These are phyloP conservation scores for Belonocnema kinseyi DNA, from an alignment of 1,140 invertebrate species.

Conservation along the genomic window DNA sequence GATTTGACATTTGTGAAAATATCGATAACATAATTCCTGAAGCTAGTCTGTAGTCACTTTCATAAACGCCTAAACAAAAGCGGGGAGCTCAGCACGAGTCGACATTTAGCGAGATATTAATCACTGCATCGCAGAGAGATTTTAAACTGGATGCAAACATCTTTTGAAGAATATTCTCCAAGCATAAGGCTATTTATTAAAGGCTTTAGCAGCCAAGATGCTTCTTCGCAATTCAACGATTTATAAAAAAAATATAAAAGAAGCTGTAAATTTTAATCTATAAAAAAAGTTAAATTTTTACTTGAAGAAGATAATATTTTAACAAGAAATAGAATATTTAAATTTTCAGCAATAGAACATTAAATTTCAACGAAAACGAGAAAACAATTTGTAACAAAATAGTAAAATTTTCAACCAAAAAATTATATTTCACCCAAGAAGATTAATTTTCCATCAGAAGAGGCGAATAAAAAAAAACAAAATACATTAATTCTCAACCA, in stretches of 20 bases:
- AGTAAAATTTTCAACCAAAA: too few species aligned
- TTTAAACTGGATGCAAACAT: constrained; percentile 20
- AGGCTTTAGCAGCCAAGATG: neutral
- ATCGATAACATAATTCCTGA: constrained; percentile 19
- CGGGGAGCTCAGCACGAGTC: constrained; percentile 10
- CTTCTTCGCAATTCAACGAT: neutral
- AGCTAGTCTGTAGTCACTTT: constrained; percentile 11
- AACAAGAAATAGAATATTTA: too few species aligned
- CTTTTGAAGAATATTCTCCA: constrained; percentile 16
- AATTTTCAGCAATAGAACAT: too few species aligned
- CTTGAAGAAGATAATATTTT: too few species aligned
- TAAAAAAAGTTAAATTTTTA: too few species aligned
- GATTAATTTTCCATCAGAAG: too few species aligned
- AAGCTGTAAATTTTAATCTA: neutral
- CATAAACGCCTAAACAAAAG: constrained; percentile 17
- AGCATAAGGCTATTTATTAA: constrained; percentile 13
- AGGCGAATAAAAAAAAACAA: too few species aligned
- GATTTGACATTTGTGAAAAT: constrained; percentile 22
- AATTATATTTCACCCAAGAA: too few species aligned
- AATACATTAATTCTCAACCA: too few species aligned
- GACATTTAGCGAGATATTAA: constrained; percentile 24
- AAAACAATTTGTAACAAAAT: too few species aligned
- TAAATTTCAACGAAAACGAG: too few species aligned
- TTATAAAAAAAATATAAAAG: neutral
- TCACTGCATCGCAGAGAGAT: constrained; percentile 13